A percentile compares a stretch with the other conserved stretches of the same genome.
phyloP scores from a whole-genome alignment of 2,888 invertebrate genomes.

The Panorpa germanica region DNA sequence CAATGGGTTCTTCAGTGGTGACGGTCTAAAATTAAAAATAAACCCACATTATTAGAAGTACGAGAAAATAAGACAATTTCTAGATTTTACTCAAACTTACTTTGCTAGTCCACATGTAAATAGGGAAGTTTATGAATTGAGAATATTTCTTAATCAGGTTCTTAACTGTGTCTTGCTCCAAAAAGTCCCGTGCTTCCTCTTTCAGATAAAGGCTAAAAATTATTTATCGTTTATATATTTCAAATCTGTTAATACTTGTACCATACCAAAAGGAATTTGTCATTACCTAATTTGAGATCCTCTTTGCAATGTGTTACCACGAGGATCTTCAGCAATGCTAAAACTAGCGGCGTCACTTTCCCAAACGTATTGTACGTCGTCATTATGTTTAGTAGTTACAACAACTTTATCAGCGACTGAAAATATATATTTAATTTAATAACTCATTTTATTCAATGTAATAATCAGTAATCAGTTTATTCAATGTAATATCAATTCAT shows the following conservation, averaged over 20 bases:
- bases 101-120: slow-evolving; percentile 78
- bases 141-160: slow-evolving; percentile 93
- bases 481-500: slow-evolving; percentile 16
- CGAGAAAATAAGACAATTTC: not conserved
- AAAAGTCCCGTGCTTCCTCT: slow-evolving; percentile 91
- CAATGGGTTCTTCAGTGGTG: slow-evolving; percentile 50
- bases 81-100: not conserved
- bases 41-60: slow-evolving; percentile 6
- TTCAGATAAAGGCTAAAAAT: slow-evolving; percentile 70
- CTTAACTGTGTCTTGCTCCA: slow-evolving; percentile 81
- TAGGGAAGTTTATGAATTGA: slow-evolving; percentile 99
- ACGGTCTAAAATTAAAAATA: slow-evolving; percentile 41
- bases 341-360: slow-evolving; percentile 88
- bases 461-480: slow-evolving; percentile 2
- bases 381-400: slow-evolving; percentile 89
- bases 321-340: slow-evolving; percentile 81
- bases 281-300: slow-evolving; percentile 67
- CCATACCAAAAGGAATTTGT: slow-evolving; percentile 2
- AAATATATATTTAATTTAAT: too few species aligned
- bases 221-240: not conserved
- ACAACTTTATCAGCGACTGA: slow-evolving; percentile 91
- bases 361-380: slow-evolving; percentile 92
- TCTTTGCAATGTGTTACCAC: slow-evolving; percentile 77
- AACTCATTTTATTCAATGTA: too few species aligned
- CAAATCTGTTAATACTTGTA: not conserved